Evolutionary conservation across 2,888 invertebrate genomes (phyloP), one percentile per base, ranked within the genome.

Genomic region (Leptopilina drosophilae): DNA sequence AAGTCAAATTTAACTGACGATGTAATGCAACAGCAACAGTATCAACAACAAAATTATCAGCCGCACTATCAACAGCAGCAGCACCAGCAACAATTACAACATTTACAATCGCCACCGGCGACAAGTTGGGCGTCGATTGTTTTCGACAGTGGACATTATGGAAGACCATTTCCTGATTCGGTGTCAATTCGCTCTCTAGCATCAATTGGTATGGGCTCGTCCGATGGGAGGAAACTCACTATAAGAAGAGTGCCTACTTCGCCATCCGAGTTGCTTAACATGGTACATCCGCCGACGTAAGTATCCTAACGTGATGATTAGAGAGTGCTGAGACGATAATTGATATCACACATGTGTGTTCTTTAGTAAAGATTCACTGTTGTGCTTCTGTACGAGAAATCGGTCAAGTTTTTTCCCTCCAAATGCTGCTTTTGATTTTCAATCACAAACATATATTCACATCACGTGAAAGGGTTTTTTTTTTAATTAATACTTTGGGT

Each of bases 131-230:
- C 89, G 1, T 93, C 93, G 82, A 92, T 92, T 86, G 93, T 94
- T 81, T 94, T 94, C 87, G 96, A 96, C 84, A 93, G 93, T 84
- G 94, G 94, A 87, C 93, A 94, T 89, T 56, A 65, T 14, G 65
- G 76, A 7, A 81, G 88, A n/a, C 83, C 86, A 5, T 88, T 87
- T 76, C 76, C 80, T 77, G 96, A 96, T 92, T 95, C 95, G 69
- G 94, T 95, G 53, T 96, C 96, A 53, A 94, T 96, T 83, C 93
- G 96, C 83, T 96, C 96, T 69, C 94, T 96, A 87, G 96, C 96
- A 79, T 96, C 97, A 76, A 96, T 97, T 86, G 97, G 97, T 76
- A 95, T 97, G 95, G 97, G 97, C 53, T 97, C 97, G 83, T 97
- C 97, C 64, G 97, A 97, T 92, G 97, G 97, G 69, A 94, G 95